These are phyloP conservation scores for Priocnemis perturbator DNA, from an alignment of 2,888 invertebrate genomes.

Conservation along the genomic window DNA sequence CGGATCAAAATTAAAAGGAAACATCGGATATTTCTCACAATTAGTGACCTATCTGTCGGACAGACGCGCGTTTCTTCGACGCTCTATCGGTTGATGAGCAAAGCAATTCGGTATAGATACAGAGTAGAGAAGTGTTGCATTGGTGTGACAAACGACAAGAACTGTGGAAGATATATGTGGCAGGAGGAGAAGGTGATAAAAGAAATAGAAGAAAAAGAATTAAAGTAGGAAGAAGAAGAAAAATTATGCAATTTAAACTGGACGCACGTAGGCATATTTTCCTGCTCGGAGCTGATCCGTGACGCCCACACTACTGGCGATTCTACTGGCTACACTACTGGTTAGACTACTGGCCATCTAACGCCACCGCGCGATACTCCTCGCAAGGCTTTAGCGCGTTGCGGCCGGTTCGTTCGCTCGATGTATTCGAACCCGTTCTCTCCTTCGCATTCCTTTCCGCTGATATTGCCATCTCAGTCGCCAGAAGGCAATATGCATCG, in stretches of 20 bases:
- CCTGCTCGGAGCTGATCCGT: slow-evolving; percentile 69
- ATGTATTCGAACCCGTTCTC: neutral
- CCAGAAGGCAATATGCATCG: too few species aligned
- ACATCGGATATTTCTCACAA: too few species aligned
- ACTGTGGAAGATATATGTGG: too few species aligned
- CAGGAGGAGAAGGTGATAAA: too few species aligned
- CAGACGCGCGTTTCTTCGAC: too few species aligned
- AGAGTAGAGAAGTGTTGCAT: too few species aligned
- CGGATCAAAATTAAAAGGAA: too few species aligned
- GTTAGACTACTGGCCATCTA: slow-evolving; percentile 3
- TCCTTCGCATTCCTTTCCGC: neutral
- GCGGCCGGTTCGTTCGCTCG: slow-evolving; percentile 2
- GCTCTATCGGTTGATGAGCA: too few species aligned
- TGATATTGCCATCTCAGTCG: neutral
- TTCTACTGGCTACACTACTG: slow-evolving; percentile 12
- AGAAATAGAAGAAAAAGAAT: too few species aligned
- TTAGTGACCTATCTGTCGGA: too few species aligned
- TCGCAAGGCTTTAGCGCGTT: slow-evolving; percentile 25
- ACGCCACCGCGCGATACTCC: slow-evolving; percentile 19
- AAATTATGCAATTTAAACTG: slow-evolving; percentile 54
- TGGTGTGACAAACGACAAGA: too few species aligned
- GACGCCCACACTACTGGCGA: slow-evolving; percentile 64
- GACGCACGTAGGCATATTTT: slow-evolving; percentile 63
- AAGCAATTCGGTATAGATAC: too few species aligned
- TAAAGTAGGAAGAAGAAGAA: slow-evolving; percentile 19